These are phyloP conservation scores for Antechinus flavipes DNA, from an alignment of 2,113 vertebrate species.

Conservation along the genomic window DNA sequence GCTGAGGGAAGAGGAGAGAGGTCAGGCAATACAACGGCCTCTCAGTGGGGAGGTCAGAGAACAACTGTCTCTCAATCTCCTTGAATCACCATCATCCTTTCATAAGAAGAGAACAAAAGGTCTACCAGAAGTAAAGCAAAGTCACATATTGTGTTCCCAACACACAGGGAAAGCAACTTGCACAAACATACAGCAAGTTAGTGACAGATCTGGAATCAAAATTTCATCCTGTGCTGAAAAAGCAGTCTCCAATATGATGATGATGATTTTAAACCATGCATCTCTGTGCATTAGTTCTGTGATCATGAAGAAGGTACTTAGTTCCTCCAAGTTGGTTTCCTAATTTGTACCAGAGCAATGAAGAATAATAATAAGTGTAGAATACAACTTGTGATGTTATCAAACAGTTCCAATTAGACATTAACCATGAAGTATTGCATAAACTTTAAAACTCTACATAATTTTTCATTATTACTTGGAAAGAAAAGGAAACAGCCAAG, in stretches of 20 bases:
- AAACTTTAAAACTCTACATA: not conserved
- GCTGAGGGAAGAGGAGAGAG: too few relatives aligned
- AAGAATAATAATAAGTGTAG: not conserved
- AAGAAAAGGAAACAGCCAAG: not conserved
- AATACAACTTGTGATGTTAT: not conserved
- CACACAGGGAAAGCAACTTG: not conserved
- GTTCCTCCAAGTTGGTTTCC: not conserved
- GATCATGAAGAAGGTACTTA: not conserved
- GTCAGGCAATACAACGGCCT: too few relatives aligned
- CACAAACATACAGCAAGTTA: not conserved
- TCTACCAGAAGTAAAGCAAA: too few relatives aligned
- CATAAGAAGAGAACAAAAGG: too few relatives aligned
- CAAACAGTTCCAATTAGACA: not conserved
- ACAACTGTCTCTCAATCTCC: too few relatives aligned
- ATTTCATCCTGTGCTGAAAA: not conserved
- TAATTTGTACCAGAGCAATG: not conserved
- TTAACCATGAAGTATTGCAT: not conserved
- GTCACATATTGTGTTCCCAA: too few relatives aligned
- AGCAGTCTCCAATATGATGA: too few relatives aligned
- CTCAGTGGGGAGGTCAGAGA: too few relatives aligned
- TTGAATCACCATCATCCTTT: too few relatives aligned
- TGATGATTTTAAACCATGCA: not conserved
- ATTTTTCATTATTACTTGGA: not conserved
- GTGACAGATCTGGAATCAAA: not conserved
- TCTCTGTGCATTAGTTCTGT: not conserved